Percentiles rank a stretch among this genome's conserved stretches.
Conservation (phyloP, 2,888 invertebrate genomes). For the Agonopterix subpropinquella region DNA sequence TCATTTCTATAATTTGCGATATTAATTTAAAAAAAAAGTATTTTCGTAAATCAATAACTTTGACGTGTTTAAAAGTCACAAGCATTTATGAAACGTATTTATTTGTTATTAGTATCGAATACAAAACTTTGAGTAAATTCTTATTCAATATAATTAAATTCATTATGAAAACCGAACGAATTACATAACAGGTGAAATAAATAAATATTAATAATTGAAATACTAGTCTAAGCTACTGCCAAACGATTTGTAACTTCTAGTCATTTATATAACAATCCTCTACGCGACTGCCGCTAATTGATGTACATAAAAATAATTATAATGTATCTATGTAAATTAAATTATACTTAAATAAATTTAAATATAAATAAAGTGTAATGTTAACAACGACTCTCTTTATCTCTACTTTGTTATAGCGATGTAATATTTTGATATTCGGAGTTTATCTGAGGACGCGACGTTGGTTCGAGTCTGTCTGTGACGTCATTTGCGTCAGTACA, state of each 20-base stretch:
- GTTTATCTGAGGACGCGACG: conserved; percentile 26
- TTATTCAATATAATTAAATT: not conserved
- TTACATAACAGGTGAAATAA: conserved; percentile 56
- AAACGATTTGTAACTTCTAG: conserved; percentile 28
- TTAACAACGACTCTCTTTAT: conserved; percentile 55
- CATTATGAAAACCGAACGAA: conserved; percentile 49
- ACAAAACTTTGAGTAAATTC: too few species aligned
- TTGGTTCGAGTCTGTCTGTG: not conserved
- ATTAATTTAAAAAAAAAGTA: too few species aligned
- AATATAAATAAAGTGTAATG: conserved; percentile 20
- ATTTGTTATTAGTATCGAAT: too few species aligned
- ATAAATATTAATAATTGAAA: conserved; percentile 15
- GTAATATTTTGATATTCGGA: conserved; percentile 54
- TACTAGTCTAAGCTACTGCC: conserved; percentile 27
- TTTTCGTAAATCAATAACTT: too few species aligned
- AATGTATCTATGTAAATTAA: conserved; percentile 8
- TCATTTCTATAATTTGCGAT: too few species aligned
- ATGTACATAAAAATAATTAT: too few species aligned
- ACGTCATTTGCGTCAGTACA: conserved; percentile 19
- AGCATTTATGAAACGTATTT: too few species aligned
- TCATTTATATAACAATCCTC: conserved; percentile 14
- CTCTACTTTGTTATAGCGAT: conserved; percentile 46
- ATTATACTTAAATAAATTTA: conserved; percentile 18
- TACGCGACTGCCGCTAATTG: too few species aligned
- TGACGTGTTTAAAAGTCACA: too few species aligned